phyloP scores from a whole-genome alignment of 2,113 vertebrate genomes.

The Podocnemis expansa region DNA sequence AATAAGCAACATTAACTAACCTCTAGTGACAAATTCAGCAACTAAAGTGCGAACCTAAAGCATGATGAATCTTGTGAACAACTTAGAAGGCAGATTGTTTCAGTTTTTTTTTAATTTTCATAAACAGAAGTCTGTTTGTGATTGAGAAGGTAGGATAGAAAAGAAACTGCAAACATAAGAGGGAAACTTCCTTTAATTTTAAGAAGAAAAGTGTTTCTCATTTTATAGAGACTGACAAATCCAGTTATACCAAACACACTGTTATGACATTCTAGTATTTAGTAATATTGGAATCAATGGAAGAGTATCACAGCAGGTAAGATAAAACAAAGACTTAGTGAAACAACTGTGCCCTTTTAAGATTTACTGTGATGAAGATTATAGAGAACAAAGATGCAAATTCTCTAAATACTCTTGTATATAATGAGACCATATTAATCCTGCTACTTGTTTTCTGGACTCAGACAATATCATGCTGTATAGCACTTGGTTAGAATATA shows the following conservation, averaged over 20 bases:
- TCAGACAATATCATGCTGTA: background rate
- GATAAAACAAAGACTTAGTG: background rate
- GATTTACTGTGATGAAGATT: background rate
- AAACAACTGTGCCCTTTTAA: background rate
- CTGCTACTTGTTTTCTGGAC: background rate
- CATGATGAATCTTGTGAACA: background rate
- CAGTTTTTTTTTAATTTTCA: background rate
- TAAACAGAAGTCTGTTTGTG: background rate
- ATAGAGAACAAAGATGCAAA: background rate
- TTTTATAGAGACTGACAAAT: constrained; percentile 26
- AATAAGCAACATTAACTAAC: background rate
- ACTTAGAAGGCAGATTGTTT: constrained; percentile 2
- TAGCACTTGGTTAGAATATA: background rate
- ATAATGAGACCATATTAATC: background rate
- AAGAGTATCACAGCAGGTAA: background rate
- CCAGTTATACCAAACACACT: background rate
- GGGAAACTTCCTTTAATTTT: background rate
- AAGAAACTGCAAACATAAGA: background rate
- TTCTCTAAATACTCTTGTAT: background rate
- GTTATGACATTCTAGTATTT: background rate
- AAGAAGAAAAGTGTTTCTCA: background rate
- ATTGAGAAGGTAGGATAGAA: background rate
- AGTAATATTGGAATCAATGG: background rate
- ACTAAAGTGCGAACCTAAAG: background rate
- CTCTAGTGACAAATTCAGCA: background rate